phyloP scores from a whole-genome alignment of 2,888 invertebrate species.

The Chouioia cunea region DNA sequence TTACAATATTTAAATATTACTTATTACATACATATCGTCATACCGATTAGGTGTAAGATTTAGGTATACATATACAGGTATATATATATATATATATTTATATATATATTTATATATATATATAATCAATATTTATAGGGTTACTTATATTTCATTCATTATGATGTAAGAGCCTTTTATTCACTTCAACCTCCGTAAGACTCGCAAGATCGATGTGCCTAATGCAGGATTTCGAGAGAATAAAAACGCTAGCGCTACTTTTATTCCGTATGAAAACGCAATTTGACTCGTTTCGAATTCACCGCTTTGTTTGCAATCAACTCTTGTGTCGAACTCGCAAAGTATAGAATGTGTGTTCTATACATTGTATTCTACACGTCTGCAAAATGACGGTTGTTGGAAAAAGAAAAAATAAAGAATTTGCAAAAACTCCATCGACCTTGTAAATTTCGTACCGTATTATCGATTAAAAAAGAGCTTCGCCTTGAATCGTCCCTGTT shows the following conservation, averaged over 20 bases:
- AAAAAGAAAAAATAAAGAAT: constrained; percentile 28
- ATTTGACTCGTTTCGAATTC: constrained; percentile 35
- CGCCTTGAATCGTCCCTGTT: constrained; percentile 8
- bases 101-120: constrained; percentile 50
- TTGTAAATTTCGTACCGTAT: constrained; percentile 36
- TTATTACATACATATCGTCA: constrained; percentile 67
- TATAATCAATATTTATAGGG: constrained; percentile 65
- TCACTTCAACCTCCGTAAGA: constrained; percentile 42
- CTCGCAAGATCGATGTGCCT: constrained; percentile 49
- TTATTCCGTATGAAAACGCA: constrained; percentile 43
- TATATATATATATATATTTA: constrained; percentile 60
- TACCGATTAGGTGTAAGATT: constrained; percentile 63
- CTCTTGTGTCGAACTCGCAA: constrained; percentile 4
- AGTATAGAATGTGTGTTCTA: constrained; percentile 21
- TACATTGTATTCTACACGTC: too few relatives aligned
- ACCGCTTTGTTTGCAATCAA: background rate
- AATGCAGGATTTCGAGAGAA: constrained; percentile 45
- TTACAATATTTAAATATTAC: constrained; percentile 69
- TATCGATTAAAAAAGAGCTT: constrained; percentile 37
- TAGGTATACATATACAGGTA: constrained; percentile 63
- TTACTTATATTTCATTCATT: constrained; percentile 55
- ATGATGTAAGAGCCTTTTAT: constrained; percentile 44
- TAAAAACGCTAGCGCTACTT: constrained; percentile 44
- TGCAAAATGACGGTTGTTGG: constrained; percentile 25
- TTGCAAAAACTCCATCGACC: constrained; percentile 28